phyloP scores from a whole-genome alignment of 2,888 invertebrate species.

The Drosophila tanythrix region DNA sequence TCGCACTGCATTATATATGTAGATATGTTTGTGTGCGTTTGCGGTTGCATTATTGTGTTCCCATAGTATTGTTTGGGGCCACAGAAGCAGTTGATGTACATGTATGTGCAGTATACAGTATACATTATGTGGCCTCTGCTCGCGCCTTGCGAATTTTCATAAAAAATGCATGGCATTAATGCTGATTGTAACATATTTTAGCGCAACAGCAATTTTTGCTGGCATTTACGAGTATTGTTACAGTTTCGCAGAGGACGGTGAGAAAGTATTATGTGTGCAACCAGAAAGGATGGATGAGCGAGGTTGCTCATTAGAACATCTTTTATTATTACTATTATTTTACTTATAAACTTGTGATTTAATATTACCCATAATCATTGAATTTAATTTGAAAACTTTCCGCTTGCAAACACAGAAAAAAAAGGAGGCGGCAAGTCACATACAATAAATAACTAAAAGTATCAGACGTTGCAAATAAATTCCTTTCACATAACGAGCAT shows the following conservation, averaged over 20 bases:
- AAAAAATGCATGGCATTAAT: conserved; percentile 75
- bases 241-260: conserved; percentile 1
- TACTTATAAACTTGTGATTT: background rate
- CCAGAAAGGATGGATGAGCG: conserved; percentile 1
- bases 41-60: conserved; percentile 59
- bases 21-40: conserved; percentile 14
- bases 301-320: conserved; percentile 53
- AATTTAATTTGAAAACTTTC: background rate
- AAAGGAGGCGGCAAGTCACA: background rate
- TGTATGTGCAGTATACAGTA: background rate
- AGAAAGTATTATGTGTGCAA: background rate
- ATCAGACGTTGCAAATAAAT: conserved; percentile 29
- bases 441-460: conserved; percentile 14
- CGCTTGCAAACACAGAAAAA: background rate
- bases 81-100: conserved; percentile 28
- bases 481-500: conserved; percentile 13
- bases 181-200: conserved; percentile 75
- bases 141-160: conserved; percentile 64
- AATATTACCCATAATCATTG: background rate
- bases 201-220: conserved; percentile 58
- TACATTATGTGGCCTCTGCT: conserved; percentile 12
- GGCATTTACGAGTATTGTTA: conserved; percentile 51
- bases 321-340: background rate
- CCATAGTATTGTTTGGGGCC: conserved; percentile 42
- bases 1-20: conserved; percentile 27